Percentiles rank a stretch among this genome's conserved stretches.
phyloP scores from a whole-genome alignment of 2,113 vertebrate species.

The Cyprinodon tularosa region DNA sequence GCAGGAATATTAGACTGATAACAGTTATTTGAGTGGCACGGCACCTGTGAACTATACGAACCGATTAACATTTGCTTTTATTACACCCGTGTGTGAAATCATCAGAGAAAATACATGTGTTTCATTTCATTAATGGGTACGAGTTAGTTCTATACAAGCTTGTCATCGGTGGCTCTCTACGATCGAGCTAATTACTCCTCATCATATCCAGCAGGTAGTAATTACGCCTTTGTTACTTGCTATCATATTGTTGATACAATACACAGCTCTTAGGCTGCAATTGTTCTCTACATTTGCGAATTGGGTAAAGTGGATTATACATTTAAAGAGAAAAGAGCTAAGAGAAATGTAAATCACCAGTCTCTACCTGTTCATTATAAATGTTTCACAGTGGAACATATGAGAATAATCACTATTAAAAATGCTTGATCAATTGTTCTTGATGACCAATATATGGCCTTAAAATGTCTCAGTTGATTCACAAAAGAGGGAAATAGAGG shows the following conservation, averaged over 20 bases:
- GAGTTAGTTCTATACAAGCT: slow-evolving; percentile 55
- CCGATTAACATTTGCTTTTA: slow-evolving; percentile 36
- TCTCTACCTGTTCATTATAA: slow-evolving; percentile 47
- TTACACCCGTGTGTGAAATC: slow-evolving; percentile 31
- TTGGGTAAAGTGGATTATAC: slow-evolving; percentile 67
- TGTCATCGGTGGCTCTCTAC: slow-evolving; percentile 65
- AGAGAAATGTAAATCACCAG: slow-evolving; percentile 35
- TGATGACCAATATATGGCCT: slow-evolving; percentile 61
- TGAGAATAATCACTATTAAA: slow-evolving; percentile 55
- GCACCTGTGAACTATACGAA: slow-evolving; percentile 32
- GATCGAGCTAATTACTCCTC: slow-evolving; percentile 76
- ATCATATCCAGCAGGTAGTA: slow-evolving; percentile 82
- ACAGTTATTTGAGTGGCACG: slow-evolving; percentile 2
- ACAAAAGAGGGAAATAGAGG: slow-evolving; percentile 49
- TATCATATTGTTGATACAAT: slow-evolving; percentile 79
- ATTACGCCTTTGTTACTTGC: slow-evolving; percentile 77
- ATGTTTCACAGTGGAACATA: slow-evolving; percentile 63
- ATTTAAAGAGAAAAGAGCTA: slow-evolving; percentile 73
- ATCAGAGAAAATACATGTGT: slow-evolving; percentile 38
- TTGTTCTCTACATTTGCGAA: slow-evolving; percentile 61
- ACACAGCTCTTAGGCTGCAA: slow-evolving; percentile 71
- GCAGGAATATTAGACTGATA: slow-evolving; percentile 12
- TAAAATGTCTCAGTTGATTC: slow-evolving; percentile 42
- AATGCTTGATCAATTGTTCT: slow-evolving; percentile 61
- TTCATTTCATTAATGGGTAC: slow-evolving; percentile 55